Base-by-base conservation (phyloP, 2,888 invertebrate genomes). In the Ophion slaviceki region DNA sequence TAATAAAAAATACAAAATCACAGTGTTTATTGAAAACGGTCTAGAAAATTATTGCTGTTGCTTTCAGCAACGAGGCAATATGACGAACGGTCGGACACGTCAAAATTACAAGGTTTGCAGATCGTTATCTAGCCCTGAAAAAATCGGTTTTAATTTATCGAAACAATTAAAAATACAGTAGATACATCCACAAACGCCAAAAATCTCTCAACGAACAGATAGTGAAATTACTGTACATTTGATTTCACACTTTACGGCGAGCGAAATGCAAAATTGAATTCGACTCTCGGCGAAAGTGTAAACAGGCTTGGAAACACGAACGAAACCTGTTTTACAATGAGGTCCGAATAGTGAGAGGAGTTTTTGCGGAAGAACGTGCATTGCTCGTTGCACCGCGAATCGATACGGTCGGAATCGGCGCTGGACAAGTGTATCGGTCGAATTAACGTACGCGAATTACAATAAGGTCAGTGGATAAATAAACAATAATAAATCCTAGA, bases 291-390 rank as follows among this genome's bases (percentile, higher is more conserved):
- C 72, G 81, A 81, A 81, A 85, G 72, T 81, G 36, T 11, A 61
- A 7, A 71, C 59, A 66, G 64, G 64, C 64, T 62, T n/a, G 17
- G 45, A 11, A 47, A 10, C 11, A n/a, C n/a, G 59, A 70, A 61
- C 14, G 20, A 81, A 85, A 81, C 85, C 85, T 81, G 85, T 85
- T 85, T 78, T 14, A 36, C 57, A 59, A 67, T 71, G 75, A 40
- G 24, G 24, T 24, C 40, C 57, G 47, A 6, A 28, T 53, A n/a
- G 67, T 66, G 66, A 61, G 47, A 79, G 66, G 68, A 36, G 47
- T 11, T 75, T 75, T 36, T 66, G 24, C 53, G 4, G 28, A 82
- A 11, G 70, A 79, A 53, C n/a, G 47, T 28, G 74, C 82, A 82
- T 82, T 82, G 40, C 77, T 45, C 20, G 57, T 80, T 24, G 72